These are phyloP conservation scores for Drosophila pullipes DNA, from an alignment of 2,888 invertebrate species.

Conservation along the genomic window DNA sequence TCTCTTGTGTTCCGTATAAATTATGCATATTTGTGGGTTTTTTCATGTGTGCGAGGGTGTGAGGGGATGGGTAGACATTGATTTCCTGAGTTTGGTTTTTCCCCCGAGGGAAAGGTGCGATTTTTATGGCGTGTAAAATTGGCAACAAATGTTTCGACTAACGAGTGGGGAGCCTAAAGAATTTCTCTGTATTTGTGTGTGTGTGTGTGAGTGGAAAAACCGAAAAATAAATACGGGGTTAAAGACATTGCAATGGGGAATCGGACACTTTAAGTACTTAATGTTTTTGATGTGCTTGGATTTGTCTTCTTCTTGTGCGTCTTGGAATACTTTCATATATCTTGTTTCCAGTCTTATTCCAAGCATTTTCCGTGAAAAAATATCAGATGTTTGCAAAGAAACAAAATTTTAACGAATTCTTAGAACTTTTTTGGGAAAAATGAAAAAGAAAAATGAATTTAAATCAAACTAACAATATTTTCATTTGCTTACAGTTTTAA, in stretches of 20 bases:
- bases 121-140: constrained; percentile 73
- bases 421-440: neutral
- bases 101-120: constrained; percentile 33
- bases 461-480: neutral
- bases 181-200: neutral
- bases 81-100: constrained; percentile 50
- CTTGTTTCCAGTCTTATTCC: neutral
- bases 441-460: neutral
- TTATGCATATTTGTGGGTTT: constrained; percentile 69
- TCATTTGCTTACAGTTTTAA: no score
- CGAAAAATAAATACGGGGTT: constrained; percentile 17
- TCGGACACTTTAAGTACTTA: constrained; percentile 20
- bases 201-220: neutral
- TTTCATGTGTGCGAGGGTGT: constrained; percentile 29
- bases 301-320: constrained; percentile 5
- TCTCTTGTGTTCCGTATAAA: constrained; percentile 64
- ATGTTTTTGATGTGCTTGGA: constrained; percentile 6
- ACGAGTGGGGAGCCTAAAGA: neutral
- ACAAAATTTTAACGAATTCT: neutral
- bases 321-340: neutral
- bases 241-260: constrained; percentile 5
- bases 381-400: neutral
- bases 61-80: constrained; percentile 43
- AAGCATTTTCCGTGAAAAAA: neutral
- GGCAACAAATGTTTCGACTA: constrained; percentile 33